Base-by-base conservation (phyloP, 2,113 vertebrate species). In the Gambusia holbrooki region DNA sequence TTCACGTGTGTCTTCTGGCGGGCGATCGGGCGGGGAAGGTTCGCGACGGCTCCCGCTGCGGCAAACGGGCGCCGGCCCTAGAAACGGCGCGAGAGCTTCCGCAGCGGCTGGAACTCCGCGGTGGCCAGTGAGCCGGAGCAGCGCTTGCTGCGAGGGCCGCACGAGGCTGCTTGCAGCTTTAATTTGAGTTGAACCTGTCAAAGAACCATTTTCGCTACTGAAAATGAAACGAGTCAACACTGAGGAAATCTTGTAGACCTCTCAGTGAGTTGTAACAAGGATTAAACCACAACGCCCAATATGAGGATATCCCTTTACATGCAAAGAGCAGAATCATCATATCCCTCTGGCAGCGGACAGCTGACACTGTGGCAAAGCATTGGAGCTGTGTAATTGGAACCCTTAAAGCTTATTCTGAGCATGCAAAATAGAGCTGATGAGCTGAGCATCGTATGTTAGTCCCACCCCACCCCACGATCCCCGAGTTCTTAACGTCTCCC, bases 241-340 rank as follows among this genome's bases (percentile, higher is more conserved):
- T 12, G 13, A 71, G 30, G 42, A 42, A 84, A 71, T 68, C 78
- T 69, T 63, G n/a, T 54, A 74, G 30, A 71, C 28, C 69, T 72
- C 68, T 73, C 70, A 69, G 45, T 1, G 71, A 90, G 69, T 78
- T 82, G 80, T 83, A 88, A 88, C 74, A 83, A 75, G 80, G 79
- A 88, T 90, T 86, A 71, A 84, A 88, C 89, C 82, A 92, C 93
- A 90, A 88, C 80, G 61, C 66, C 74, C 82, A 87, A 86, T 88
- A 82, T 80, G 86, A 89, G 89, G 81, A 72, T 92, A 92, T 92
- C 93, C 70, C 69, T 88, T 94, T 93, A 90, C 93, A 90, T 17
- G 71, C 85, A 87, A 93, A 94, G 76, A 87, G 90, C 92, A 92
- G 91, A 94, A 91, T 94, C 93, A 94, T 93, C 92, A 92, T 86